Percentiles rank a stretch among this genome's conserved stretches.
These are phyloP conservation scores for Sorex maritimensis DNA, from an alignment of 2,797 vertebrate genomes.

Conservation along the genomic window DNA sequence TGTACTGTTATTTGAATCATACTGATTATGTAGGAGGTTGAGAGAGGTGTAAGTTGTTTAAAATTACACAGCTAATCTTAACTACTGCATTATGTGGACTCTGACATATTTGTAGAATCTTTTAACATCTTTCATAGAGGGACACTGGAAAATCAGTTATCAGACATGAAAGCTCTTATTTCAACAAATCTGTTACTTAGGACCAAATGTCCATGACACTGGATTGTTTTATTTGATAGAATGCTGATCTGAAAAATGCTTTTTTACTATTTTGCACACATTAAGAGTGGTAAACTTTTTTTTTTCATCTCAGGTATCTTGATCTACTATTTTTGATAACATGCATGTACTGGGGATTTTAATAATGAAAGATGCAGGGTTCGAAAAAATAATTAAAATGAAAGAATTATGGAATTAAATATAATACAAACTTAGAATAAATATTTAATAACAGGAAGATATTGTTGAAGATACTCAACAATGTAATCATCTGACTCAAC, in stretches of 20 bases:
- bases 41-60: background rate
- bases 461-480: background rate
- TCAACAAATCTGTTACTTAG: slow-evolving; percentile 18
- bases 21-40: background rate
- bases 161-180: slow-evolving; percentile 24
- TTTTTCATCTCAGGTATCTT: background rate
- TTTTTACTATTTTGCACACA: slow-evolving; percentile 39
- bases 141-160: slow-evolving; percentile 5
- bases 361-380: slow-evolving; percentile 43
- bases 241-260: background rate
- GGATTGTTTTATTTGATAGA: slow-evolving; percentile 34
- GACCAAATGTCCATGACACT: background rate
- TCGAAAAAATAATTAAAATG: background rate
- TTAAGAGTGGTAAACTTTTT: background rate
- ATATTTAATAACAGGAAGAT: slow-evolving; percentile 26
- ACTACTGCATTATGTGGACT: background rate
- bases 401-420: slow-evolving; percentile 41
- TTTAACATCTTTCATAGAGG: background rate
- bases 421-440: slow-evolving; percentile 40
- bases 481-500: slow-evolving; percentile 14
- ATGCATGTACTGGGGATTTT: background rate
- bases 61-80: background rate
- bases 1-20: background rate
- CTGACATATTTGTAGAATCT: background rate
- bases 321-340: slow-evolving; percentile 19